These are phyloP conservation scores for Acanthopleura granulata DNA, from an alignment of 2,888 invertebrate genomes.

Conservation along the genomic window DNA sequence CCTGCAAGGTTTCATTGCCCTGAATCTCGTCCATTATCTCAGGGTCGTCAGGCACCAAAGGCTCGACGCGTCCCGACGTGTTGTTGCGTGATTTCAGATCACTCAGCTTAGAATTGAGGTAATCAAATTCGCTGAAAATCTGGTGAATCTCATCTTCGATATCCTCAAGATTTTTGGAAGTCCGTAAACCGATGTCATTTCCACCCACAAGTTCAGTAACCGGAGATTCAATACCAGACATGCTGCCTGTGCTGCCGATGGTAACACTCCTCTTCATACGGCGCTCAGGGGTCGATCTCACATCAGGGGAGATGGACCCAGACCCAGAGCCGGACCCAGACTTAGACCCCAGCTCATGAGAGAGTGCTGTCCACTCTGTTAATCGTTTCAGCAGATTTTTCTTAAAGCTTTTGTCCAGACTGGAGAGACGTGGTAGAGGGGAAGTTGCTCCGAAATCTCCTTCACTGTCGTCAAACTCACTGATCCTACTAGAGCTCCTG, in stretches of 20 bases:
- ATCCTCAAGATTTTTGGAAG: conserved; percentile 50
- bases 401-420: conserved; percentile 45
- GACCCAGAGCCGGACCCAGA: conserved; percentile 38
- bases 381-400: conserved; percentile 49
- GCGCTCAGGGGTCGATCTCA: background rate
- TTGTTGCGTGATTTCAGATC: conserved; percentile 40
- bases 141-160: conserved; percentile 48
- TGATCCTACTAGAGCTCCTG: conserved; percentile 23
- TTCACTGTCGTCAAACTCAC: conserved; percentile 34
- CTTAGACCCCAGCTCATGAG: conserved; percentile 32
- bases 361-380: conserved; percentile 45
- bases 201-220: conserved; percentile 5
- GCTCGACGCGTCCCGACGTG: conserved; percentile 5
- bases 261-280: background rate
- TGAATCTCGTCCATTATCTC: conserved; percentile 15
- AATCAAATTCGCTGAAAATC: conserved; percentile 38
- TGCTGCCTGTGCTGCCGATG: conserved; percentile 10
- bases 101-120: conserved; percentile 49
- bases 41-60: conserved; percentile 5
- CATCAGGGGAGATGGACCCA: background rate
- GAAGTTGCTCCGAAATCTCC: conserved; percentile 39
- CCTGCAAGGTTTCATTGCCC: conserved; percentile 27
- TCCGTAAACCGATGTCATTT: conserved; percentile 15
- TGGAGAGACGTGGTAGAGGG: conserved; percentile 35
- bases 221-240: conserved; percentile 21